These are phyloP conservation scores for Asbolus verrucosus DNA, from an alignment of 1,140 invertebrate genomes.

Conservation along the genomic window DNA sequence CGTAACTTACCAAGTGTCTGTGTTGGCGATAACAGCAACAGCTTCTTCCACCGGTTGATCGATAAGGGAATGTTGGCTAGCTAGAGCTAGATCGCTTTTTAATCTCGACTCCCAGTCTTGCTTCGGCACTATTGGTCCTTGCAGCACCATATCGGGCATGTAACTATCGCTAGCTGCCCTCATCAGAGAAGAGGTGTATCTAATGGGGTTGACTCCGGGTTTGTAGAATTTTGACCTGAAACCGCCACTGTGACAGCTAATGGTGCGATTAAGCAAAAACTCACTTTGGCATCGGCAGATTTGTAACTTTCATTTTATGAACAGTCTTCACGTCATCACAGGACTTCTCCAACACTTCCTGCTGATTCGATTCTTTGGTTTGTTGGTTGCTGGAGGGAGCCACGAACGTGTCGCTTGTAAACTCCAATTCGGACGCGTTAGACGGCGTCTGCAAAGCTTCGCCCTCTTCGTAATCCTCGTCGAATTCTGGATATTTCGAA, in stretches of 20 bases:
- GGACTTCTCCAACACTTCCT: constrained; percentile 42
- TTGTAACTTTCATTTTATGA: constrained; percentile 68
- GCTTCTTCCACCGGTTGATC: constrained; percentile 81
- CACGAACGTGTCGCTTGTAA: constrained; percentile 70
- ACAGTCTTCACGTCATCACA: constrained; percentile 50
- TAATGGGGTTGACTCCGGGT: constrained; percentile 53
- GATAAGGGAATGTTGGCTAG: constrained; percentile 71
- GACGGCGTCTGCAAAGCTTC: constrained; percentile 72
- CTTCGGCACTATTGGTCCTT: constrained; percentile 69
- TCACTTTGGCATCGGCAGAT: constrained; percentile 73
- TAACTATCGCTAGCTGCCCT: constrained; percentile 75
- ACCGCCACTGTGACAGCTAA: not conserved
- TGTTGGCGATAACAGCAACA: constrained; percentile 86
- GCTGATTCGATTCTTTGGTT: constrained; percentile 64
- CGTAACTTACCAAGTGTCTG: constrained; percentile 81
- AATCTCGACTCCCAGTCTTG: constrained; percentile 68
- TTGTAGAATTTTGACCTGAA: constrained; percentile 36
- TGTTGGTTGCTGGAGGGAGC: constrained; percentile 63
- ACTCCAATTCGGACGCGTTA: constrained; percentile 76
- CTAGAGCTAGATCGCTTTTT: constrained; percentile 68
- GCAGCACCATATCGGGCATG: constrained; percentile 80
- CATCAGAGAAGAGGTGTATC: constrained; percentile 70
- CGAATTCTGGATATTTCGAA: constrained; percentile 54
- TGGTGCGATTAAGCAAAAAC: constrained; percentile 42
- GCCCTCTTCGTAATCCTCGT: constrained; percentile 56